Evolutionary conservation across 2,113 vertebrate species (phyloP).

Genomic region (Carettochelys insculpta): DNA sequence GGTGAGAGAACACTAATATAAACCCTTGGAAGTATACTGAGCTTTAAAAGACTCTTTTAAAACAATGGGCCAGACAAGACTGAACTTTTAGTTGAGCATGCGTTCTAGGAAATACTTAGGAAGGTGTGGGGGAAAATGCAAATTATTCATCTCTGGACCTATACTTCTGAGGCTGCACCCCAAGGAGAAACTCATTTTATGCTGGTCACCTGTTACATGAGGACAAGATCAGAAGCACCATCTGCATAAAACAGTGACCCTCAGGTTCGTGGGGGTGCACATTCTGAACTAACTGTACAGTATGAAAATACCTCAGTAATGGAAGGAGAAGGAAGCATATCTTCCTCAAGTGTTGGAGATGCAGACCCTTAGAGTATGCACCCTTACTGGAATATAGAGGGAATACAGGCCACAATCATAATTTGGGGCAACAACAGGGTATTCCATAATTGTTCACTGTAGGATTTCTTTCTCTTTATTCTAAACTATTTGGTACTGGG

Average conservation of each 20-base stretch:
- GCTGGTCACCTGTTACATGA: background rate
- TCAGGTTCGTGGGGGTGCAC: no score
- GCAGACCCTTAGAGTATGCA: background rate
- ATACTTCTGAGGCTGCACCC: background rate
- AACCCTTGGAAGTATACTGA: background rate
- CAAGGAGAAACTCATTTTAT: background rate
- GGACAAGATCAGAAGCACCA: background rate
- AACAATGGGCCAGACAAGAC: background rate
- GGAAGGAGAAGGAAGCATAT: background rate
- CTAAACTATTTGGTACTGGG: background rate
- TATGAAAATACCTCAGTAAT: background rate
- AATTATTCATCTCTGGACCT: background rate
- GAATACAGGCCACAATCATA: background rate
- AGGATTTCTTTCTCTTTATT: background rate
- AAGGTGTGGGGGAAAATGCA: background rate
- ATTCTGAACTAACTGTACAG: background rate
- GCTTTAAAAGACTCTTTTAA: background rate
- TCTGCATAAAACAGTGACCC: no score
- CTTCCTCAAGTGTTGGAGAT: background rate
- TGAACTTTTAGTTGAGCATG: background rate
- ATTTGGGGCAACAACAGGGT: background rate
- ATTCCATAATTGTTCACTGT: background rate
- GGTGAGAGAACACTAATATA: background rate
- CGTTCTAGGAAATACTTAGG: background rate
- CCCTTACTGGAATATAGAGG: background rate